phyloP scores from a whole-genome alignment of 2,888 invertebrate species.

The Digitonthophagus gazella region DNA sequence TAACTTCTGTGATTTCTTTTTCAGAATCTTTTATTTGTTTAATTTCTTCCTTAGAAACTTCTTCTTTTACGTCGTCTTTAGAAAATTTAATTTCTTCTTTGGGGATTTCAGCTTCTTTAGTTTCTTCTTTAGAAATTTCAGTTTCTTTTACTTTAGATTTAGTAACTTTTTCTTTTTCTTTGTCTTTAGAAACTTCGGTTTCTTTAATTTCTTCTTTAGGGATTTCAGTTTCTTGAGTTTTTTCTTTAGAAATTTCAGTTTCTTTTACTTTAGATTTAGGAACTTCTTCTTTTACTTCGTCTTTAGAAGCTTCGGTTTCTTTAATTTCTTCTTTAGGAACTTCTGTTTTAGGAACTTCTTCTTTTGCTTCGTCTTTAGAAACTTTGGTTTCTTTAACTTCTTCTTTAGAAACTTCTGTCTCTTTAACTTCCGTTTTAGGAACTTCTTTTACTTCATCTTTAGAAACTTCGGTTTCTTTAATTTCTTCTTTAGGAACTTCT shows the following conservation, averaged over 20 bases:
- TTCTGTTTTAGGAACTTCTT: not conserved
- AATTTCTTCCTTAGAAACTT: not conserved
- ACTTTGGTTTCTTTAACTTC: not conserved
- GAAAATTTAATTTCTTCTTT: not conserved
- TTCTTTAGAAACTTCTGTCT: not conserved
- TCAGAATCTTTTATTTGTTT: not conserved
- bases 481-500: constrained; percentile 1
- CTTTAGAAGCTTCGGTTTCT: too few relatives aligned
- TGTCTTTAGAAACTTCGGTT: too few relatives aligned
- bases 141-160: not conserved
- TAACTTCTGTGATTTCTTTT: too few relatives aligned
- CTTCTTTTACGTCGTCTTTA: too few relatives aligned
- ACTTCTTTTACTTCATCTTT: not conserved
- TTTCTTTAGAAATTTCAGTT: too few relatives aligned
- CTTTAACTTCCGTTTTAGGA: not conserved
- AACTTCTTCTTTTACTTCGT: not conserved
- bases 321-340: too few relatives aligned
- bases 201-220: too few relatives aligned
- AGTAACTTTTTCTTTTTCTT: not conserved
- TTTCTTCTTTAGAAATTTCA: not conserved
- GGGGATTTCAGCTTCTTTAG: not conserved
- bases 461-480: not conserved
- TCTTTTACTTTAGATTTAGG: not conserved
- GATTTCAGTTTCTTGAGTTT: too few relatives aligned
- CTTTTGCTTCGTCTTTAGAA: not conserved